Conservation (phyloP, 2,797 vertebrate species). For the Sylvia borin region DNA sequence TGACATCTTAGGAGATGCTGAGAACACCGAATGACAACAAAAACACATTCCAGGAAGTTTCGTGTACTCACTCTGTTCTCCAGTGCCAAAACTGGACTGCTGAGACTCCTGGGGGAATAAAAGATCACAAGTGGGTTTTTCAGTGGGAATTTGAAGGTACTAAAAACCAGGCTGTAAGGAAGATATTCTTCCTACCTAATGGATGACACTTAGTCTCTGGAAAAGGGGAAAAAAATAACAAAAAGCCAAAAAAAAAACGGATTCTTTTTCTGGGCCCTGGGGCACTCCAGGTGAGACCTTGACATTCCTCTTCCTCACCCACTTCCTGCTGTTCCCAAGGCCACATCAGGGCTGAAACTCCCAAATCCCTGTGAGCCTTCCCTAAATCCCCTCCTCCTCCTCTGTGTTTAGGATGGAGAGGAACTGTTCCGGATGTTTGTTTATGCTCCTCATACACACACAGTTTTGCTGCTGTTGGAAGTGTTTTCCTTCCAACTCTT, state of each 20-base stretch:
- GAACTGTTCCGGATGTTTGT: neutral
- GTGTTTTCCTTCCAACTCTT: neutral
- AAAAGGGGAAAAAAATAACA: neutral
- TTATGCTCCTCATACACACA: neutral
- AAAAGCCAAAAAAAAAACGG: too few relatives aligned
- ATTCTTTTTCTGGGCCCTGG: neutral
- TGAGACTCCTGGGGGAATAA: conserved; percentile 84
- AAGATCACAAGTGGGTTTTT: conserved; percentile 1
- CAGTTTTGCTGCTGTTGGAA: neutral
- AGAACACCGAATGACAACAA: neutral
- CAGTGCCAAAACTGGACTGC: conserved; percentile 82
- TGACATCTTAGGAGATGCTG: neutral
- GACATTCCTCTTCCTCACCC: neutral
- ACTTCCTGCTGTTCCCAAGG: neutral
- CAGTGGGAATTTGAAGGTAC: neutral
- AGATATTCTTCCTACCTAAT: neutral
- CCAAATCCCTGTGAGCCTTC: neutral
- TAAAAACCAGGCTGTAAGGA: neutral
- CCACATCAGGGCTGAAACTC: neutral
- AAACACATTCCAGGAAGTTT: conserved; percentile 15
- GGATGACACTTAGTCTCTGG: neutral
- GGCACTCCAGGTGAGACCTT: neutral
- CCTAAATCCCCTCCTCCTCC: neutral
- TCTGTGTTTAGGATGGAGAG: neutral
- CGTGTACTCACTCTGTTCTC: conserved; percentile 90